Base-by-base conservation (phyloP, 2,888 invertebrate species). In the Synanthedon formicaeformis region DNA sequence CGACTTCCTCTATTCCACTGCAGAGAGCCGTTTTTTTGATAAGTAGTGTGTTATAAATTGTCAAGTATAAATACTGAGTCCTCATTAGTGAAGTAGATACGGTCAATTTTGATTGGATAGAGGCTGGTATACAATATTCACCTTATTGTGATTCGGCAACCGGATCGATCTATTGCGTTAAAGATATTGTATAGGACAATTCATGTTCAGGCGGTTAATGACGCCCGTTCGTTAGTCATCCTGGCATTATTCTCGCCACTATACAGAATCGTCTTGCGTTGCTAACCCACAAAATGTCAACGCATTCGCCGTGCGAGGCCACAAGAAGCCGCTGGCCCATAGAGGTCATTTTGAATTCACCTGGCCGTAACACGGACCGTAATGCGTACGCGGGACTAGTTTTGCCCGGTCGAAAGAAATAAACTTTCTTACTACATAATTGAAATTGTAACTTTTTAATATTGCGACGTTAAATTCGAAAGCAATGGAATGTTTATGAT, bases 271-370 rank as follows among this genome's bases (percentile, higher is more conserved):
- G 78, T 75, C 73, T 76, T 70, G 75, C 77, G 83, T 85, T 81
- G 80, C 83, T 84, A 85, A 81, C 82, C 78, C 81, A 78, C 75
- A 79, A 80, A 85, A 83, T 85, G 82, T 86, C 84, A 85, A 81
- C 79, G 81, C 74, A 78, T 84, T 81, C 76, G 72, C 71, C 67
- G 71, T 79, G 78, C 84, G 85, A 84, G 87, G 86, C 85, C 84
- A 77, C 71, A 75, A 80, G 78, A 81, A 83, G 83, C 87, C 75
- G 80, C 81, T 79, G 82, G 84, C 78, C 77, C 77, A 85, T 87
- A 88, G 87, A 87, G 87, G 88, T 87, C 87, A 87, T 85, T 87
- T 88, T 86, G 72, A 79, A 83, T 85, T 82, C 81, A 85, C 82
- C 83, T 84, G 86, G 84, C 81, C 77, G 79, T 81, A 84, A 81